Evolutionary conservation across 2,113 vertebrate genomes (phyloP).

Genomic region (Microcebus jonahi): DNA sequence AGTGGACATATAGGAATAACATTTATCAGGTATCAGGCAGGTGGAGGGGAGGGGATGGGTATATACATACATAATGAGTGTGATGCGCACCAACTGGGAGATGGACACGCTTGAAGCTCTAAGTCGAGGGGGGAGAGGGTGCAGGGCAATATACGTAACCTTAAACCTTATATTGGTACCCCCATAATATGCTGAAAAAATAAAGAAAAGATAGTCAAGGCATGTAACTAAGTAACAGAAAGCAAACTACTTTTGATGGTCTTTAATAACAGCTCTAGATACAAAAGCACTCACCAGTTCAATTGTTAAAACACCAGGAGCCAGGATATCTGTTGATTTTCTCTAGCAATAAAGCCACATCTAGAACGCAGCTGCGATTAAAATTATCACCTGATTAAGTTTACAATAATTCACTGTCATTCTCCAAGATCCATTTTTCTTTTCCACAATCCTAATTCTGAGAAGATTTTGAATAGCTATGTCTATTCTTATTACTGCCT

Average conservation of each 20-base stretch:
- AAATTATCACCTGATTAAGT: not conserved
- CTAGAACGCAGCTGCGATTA: not conserved
- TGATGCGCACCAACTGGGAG: too few species aligned
- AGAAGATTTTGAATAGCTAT: not conserved
- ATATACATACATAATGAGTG: too few species aligned
- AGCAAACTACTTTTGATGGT: not conserved
- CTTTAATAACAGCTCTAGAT: not conserved
- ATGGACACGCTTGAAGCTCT: too few species aligned
- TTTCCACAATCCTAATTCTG: not conserved
- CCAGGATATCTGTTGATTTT: not conserved
- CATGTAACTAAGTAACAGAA: not conserved
- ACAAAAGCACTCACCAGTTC: not conserved
- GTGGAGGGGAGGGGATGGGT: too few species aligned
- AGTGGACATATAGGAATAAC: too few species aligned
- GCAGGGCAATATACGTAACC: too few species aligned
- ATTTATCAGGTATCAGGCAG: too few species aligned
- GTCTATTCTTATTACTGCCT: not conserved
- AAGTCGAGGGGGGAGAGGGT: too few species aligned
- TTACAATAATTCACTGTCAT: not conserved
- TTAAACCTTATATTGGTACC: too few species aligned
- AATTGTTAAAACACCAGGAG: not conserved
- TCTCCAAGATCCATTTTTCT: not conserved
- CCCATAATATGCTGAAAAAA: too few species aligned
- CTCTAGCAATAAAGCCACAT: not conserved
- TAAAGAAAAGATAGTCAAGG: not conserved